These are phyloP conservation scores for Platysternon megacephalum DNA, from an alignment of 2,113 vertebrate species.

Conservation along the genomic window DNA sequence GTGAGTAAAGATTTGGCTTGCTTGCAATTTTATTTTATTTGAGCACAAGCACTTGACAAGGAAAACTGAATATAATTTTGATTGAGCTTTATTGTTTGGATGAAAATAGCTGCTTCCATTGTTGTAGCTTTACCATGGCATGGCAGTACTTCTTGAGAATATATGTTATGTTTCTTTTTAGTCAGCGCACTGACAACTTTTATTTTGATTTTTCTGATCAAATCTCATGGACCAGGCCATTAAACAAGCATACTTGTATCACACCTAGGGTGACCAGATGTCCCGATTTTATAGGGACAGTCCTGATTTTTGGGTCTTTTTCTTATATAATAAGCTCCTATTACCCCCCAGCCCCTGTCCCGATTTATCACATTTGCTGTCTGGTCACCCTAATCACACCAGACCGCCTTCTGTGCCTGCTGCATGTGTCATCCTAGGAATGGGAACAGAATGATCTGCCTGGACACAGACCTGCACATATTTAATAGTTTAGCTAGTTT, in stretches of 20 bases:
- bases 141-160: background rate
- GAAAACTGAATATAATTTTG: conserved; percentile 55
- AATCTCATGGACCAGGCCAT: background rate
- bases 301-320: too few species aligned
- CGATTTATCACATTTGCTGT: too few species aligned
- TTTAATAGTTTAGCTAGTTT: background rate
- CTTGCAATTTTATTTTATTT: conserved; percentile 43
- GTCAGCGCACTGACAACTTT: background rate
- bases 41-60: conserved; percentile 51
- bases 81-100: conserved; percentile 59
- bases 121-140: conserved; percentile 8
- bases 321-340: too few species aligned
- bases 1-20: conserved; percentile 40
- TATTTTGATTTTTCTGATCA: background rate
- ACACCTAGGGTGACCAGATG: too few species aligned
- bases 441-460: background rate
- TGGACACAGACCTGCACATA: background rate
- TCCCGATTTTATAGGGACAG: too few species aligned
- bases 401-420: background rate
- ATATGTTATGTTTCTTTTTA: rapidly evolving
- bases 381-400: too few species aligned
- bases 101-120: conserved; percentile 40
- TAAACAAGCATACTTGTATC: background rate
- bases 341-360: too few species aligned
- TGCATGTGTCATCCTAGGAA: background rate